phyloP scores from a whole-genome alignment of 2,113 vertebrate genomes.

The Scopus umbretta region DNA sequence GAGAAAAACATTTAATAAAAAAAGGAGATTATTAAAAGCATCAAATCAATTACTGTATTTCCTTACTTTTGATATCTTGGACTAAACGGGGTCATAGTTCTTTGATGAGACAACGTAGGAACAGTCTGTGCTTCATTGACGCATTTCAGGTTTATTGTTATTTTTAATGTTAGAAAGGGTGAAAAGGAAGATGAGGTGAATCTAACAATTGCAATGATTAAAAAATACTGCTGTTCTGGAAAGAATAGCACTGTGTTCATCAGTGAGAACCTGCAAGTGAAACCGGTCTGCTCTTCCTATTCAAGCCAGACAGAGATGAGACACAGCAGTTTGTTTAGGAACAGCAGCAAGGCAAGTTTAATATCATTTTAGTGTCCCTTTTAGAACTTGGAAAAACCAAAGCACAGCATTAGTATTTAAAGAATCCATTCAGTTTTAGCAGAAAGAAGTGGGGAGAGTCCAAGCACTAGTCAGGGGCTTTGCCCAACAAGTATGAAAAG shows the following conservation, averaged over 20 bases:
- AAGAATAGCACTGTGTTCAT: neutral
- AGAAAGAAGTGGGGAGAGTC: neutral
- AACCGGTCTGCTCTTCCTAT: neutral
- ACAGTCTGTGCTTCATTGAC: neutral
- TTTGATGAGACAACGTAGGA: neutral
- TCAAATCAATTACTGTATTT: neutral
- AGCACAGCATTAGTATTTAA: neutral
- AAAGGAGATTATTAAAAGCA: neutral
- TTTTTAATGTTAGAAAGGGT: neutral
- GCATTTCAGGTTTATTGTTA: neutral
- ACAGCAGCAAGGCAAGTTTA: neutral
- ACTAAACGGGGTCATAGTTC: neutral
- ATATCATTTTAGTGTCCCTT: neutral
- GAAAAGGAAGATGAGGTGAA: neutral
- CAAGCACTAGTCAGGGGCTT: neutral
- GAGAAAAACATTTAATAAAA: neutral
- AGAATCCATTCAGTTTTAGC: neutral
- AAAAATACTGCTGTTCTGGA: neutral
- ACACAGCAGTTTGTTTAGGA: neutral
- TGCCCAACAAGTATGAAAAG: neutral
- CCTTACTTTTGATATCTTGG: neutral
- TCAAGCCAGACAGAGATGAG: neutral
- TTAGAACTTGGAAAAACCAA: neutral
- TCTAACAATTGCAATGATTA: neutral
- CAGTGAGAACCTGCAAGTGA: neutral